Evolutionary conservation across 2,888 invertebrate species (phyloP), one percentile per base, ranked within the genome.

Genomic region (Acrocyrtus sp.): DNA sequence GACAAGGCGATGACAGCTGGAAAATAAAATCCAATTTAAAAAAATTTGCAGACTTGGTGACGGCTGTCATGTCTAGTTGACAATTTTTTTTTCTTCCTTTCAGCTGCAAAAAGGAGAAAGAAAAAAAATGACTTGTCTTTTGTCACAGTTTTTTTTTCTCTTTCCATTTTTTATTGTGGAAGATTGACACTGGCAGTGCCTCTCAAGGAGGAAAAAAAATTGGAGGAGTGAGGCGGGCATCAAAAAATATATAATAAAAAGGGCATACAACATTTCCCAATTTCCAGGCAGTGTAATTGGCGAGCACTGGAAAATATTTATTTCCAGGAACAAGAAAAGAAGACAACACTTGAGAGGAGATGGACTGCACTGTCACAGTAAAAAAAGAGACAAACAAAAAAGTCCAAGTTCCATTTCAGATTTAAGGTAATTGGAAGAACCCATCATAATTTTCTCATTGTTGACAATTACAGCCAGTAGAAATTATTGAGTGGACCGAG

Each of bases 21-120:
- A 66, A 66, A 65, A 73, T 75, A 78, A 78, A 80, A 80, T 80
- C 80, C 80, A 80, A 80, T 80, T 80, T 80, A 79, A 80, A 80
- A n/a, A 66, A 78, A 80, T 80, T 79, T 80, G 78, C 78, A 80
- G 77, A 73, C 72, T 68, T 60, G 67, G 72, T 79, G 79, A 80
- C 80, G 79, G 75, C 74, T 79, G 79, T 79, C 78, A 80, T 75
- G 72, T 69, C n/a, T 62, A 24, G 67, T 50, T 65, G 70, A 69
- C 63, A 54, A 34, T 63, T 58, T 58, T 47, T 58, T 47, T 61
- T n/a, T n/a, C n/a, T n/a, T n/a, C n/a, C n/a, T n/a, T n/a, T n/a
- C n/a, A n/a, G n/a, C n/a, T n/a, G n/a, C n/a, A n/a, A n/a, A n/a
- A n/a, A n/a, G n/a, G n/a, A n/a, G n/a, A n/a, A 48, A 61, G 27